Base-by-base conservation (phyloP, 2,797 vertebrate genomes). In the Thaleichthys pacificus region DNA sequence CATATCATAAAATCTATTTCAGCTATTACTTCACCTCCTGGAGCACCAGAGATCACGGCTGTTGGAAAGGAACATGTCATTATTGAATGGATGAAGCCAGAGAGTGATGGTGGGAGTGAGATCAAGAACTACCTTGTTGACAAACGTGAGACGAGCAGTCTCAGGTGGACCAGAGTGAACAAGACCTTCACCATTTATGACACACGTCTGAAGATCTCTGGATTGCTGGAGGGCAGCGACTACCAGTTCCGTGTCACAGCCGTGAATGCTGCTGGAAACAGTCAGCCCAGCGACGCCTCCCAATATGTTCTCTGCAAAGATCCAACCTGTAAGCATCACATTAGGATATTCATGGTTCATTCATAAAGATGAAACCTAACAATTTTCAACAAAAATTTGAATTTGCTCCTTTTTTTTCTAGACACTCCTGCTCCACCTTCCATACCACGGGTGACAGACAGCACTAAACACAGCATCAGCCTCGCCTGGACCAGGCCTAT, bases 181-280 rank as follows among this genome's bases (percentile, higher is more conserved):
- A 98, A 89, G 92, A 96, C 95, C 61, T 97, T 94, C 54, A 96
- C 95, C 57, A 92, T 99, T 80, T 99, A 99, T 67, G 98, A 99
- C 73, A 99, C 94, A 62, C 96, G 98, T 78, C 89, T 99, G 71
- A 99, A 99, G 90, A 95, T 99, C 86, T 94, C 95, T 0, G 89
- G 93, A 76, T 93, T 99, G 42, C 85, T 99, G 87, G 98, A 99
- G 87, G 96, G 96, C 47, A 92, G 96, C 72, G 97, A 98, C 77
- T 99, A 99, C 85, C 97, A 96, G 87, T 99, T 99, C 93, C 96
- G 97, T 77, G 95, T 99, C 82, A 95, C 96, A 0, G 97, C 97
- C 1, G 94, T 96, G 71, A 99, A 99, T 4, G 90, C 95, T 60
- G 98, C 98, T 81, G 98, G 98, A 64, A 94, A 95, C 85, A 97